A percentile compares a stretch with the other conserved stretches of the same genome.
Conservation (phyloP, 2,888 invertebrate species). For the Deilephila porcellus region DNA sequence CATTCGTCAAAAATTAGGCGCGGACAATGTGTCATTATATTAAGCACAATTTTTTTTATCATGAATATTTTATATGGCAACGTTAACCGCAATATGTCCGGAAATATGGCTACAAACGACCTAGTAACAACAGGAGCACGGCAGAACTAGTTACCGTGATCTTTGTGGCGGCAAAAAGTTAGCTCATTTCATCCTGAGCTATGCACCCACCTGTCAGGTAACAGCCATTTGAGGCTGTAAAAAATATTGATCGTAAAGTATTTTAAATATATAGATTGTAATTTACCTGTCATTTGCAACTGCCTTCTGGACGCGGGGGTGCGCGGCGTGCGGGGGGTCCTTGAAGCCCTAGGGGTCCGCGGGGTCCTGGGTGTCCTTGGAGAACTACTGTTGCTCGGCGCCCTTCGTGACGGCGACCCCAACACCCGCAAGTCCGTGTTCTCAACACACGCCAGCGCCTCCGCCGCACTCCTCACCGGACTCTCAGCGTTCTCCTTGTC, state of each 20-base stretch:
- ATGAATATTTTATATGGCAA: conserved; percentile 1
- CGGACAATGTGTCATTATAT: neutral
- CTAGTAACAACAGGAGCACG: conserved; percentile 3
- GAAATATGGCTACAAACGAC: conserved; percentile 7
- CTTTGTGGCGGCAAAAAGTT: conserved; percentile 16
- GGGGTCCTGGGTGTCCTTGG: conserved; percentile 71
- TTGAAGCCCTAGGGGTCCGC: conserved; percentile 65
- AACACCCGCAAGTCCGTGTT: conserved; percentile 74
- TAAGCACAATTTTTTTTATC: neutral
- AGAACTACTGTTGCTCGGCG: conserved; percentile 59
- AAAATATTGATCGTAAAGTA: conserved; percentile 15
- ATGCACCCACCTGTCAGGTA: conserved; percentile 17
- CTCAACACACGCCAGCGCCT: conserved; percentile 72
- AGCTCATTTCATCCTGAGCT: conserved; percentile 5
- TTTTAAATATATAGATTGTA: neutral
- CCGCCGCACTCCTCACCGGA: conserved; percentile 68
- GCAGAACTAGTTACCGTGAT: conserved; percentile 16
- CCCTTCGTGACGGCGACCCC: conserved; percentile 73
- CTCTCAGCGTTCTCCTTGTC: conserved; percentile 70
- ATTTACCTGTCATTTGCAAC: conserved; percentile 80
- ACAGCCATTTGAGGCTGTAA: neutral
- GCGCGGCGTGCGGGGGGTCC: conserved; percentile 76
- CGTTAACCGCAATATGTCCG: conserved; percentile 15
- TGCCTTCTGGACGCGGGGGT: conserved; percentile 80
- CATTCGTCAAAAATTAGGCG: no score